Conservation (phyloP, 2,797 vertebrate genomes). For the Labeo calbasu region DNA sequence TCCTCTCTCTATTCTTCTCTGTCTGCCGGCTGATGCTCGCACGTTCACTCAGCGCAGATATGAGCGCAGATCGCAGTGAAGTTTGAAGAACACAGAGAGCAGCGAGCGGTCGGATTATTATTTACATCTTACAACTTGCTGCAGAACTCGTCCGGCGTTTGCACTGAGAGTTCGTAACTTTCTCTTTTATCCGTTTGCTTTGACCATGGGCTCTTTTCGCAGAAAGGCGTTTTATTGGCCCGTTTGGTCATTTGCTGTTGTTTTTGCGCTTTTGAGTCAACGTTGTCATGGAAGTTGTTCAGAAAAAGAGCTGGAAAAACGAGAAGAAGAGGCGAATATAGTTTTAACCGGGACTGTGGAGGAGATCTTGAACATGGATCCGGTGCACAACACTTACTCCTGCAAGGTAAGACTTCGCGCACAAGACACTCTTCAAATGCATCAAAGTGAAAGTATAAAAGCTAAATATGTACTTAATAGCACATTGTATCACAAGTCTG, state of each 20-base stretch:
- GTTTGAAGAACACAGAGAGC: slow-evolving; percentile 60
- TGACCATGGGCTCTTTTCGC: slow-evolving; percentile 75
- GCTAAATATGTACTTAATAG: not conserved
- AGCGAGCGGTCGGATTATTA: slow-evolving; percentile 34
- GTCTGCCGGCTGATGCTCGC: slow-evolving; percentile 74
- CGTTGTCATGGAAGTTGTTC: slow-evolving; percentile 82
- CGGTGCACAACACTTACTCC: slow-evolving; percentile 94
- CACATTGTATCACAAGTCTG: not conserved
- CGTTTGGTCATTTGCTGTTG: slow-evolving; percentile 71
- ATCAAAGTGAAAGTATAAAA: slow-evolving; percentile 42
- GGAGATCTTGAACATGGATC: slow-evolving; percentile 96
- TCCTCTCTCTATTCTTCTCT: slow-evolving; percentile 65
- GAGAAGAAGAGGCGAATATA: slow-evolving; percentile 94
- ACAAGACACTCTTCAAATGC: not conserved
- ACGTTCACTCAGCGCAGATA: slow-evolving; percentile 62
- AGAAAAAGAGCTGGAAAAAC: slow-evolving; percentile 87
- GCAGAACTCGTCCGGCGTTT: slow-evolving; percentile 27
- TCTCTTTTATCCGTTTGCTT: slow-evolving; percentile 52
- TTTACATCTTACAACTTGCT: slow-evolving; percentile 59
- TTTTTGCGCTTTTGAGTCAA: slow-evolving; percentile 72
- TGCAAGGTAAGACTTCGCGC: slow-evolving; percentile 87
- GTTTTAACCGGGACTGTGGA: slow-evolving; percentile 97
- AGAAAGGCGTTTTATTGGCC: slow-evolving; percentile 59
- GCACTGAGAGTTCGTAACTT: slow-evolving; percentile 49
- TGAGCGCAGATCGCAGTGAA: slow-evolving; percentile 65